Conservation (phyloP, 1,140 invertebrate genomes). For the Hypsibius dujardini region DNA sequence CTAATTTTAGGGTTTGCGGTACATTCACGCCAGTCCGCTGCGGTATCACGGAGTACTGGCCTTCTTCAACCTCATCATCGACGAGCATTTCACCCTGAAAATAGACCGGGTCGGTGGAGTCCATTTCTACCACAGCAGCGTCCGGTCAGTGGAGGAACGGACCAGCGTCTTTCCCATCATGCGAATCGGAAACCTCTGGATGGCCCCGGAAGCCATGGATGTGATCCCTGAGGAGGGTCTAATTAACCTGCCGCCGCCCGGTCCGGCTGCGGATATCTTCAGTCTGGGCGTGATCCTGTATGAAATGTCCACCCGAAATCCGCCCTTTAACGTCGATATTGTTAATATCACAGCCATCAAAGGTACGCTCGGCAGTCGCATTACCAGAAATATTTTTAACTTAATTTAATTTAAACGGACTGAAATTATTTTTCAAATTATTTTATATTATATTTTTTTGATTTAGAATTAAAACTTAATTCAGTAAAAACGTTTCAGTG, state of each 20-base stretch:
- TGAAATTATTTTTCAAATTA: not conserved
- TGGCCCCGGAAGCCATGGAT: not conserved
- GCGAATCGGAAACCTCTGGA: not conserved
- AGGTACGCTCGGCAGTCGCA: not conserved
- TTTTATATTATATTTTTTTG: not conserved
- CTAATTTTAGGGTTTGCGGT: not conserved
- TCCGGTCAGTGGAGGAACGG: not conserved
- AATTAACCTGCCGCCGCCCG: not conserved
- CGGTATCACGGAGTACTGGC: not conserved
- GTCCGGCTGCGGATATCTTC: not conserved
- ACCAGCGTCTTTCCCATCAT: not conserved
- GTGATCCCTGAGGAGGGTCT: not conserved
- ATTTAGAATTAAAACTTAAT: not conserved
- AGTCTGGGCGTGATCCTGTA: not conserved
- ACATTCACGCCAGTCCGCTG: not conserved
- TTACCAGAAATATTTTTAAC: not conserved
- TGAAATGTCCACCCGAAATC: not conserved
- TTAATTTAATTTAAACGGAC: not conserved
- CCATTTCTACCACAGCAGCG: not conserved
- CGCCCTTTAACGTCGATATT: not conserved
- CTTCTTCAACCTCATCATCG: not conserved
- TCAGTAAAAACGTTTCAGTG: not conserved
- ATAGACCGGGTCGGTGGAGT: not conserved
- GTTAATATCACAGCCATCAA: not conserved
- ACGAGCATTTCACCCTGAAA: constrained; percentile 1